phyloP scores from a whole-genome alignment of 1,140 invertebrate species.

The Phocides pigmalion region DNA sequence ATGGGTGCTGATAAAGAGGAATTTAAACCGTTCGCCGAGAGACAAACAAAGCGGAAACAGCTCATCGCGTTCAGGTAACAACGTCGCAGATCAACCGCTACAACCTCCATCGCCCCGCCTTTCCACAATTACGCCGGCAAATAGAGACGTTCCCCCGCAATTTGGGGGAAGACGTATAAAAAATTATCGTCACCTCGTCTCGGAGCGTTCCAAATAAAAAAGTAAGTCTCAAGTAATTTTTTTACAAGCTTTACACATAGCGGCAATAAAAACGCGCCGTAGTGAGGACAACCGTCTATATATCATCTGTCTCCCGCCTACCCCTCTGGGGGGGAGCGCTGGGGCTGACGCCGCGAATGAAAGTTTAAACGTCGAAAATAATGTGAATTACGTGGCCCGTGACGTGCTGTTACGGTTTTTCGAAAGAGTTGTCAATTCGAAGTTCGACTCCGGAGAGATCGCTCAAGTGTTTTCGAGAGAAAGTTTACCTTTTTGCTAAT shows the following conservation, averaged over 20 bases:
- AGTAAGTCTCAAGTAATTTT: conserved; percentile 73
- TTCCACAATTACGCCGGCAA: conserved; percentile 40
- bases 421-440: conserved; percentile 25
- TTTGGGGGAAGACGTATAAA: conserved; percentile 56
- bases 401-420: conserved; percentile 41
- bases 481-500: conserved; percentile 32
- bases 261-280: conserved; percentile 65
- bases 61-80: conserved; percentile 32
- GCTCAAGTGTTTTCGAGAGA: conserved; percentile 14
- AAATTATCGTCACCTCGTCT: conserved; percentile 66
- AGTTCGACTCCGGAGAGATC: conserved; percentile 23
- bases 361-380: conserved; percentile 68
- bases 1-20: conserved; percentile 31
- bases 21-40: conserved; percentile 30
- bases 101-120: conserved; percentile 19
- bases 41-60: conserved; percentile 33
- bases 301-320: conserved; percentile 50
- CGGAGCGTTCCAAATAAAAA: conserved; percentile 55
- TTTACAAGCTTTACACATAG: conserved; percentile 70
- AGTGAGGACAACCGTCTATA: conserved; percentile 57
- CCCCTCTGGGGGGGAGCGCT: conserved; percentile 31
- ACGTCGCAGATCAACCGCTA: conserved; percentile 12
- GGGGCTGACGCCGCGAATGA: conserved; percentile 55
- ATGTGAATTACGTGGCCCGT: conserved; percentile 54
- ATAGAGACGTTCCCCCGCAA: conserved; percentile 55